These are phyloP conservation scores for Gephyroberyx darwinii DNA, from an alignment of 2,797 vertebrate genomes.

Conservation along the genomic window DNA sequence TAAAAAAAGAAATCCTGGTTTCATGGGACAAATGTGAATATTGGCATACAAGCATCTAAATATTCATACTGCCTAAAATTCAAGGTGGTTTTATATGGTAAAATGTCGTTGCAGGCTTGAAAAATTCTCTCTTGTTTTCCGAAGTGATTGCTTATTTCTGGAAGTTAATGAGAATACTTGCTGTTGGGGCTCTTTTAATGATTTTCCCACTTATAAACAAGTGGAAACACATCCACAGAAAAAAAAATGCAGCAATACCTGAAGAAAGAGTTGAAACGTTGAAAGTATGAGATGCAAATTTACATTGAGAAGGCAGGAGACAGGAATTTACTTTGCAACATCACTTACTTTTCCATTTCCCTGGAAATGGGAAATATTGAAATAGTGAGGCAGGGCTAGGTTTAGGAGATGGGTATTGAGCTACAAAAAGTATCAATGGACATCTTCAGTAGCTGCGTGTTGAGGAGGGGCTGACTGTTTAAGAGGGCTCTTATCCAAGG, in stretches of 20 bases:
- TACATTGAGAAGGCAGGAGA: conserved; percentile 51
- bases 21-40: conserved; percentile 9
- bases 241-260: conserved; percentile 20
- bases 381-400: conserved; percentile 27
- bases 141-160: conserved; percentile 34
- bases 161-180: conserved; percentile 46
- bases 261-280: conserved; percentile 50
- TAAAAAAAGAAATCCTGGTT: background rate
- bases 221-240: conserved; percentile 39
- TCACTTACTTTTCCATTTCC: conserved; percentile 27
- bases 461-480: conserved; percentile 4
- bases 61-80: background rate
- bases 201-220: conserved; percentile 38
- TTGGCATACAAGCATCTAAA: background rate
- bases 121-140: conserved; percentile 23
- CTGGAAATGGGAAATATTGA: conserved; percentile 39
- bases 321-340: conserved; percentile 60
- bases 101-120: background rate
- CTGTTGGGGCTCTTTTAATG: conserved; percentile 20
- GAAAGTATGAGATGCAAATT: conserved; percentile 70
- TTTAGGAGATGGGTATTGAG: conserved; percentile 25
- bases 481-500: conserved; percentile 24
- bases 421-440: conserved; percentile 25
- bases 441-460: conserved; percentile 3
- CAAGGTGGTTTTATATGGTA: background rate